Evolutionary conservation across 2,888 invertebrate genomes (phyloP).

Genomic region (Rhyacophila evoluta): DNA sequence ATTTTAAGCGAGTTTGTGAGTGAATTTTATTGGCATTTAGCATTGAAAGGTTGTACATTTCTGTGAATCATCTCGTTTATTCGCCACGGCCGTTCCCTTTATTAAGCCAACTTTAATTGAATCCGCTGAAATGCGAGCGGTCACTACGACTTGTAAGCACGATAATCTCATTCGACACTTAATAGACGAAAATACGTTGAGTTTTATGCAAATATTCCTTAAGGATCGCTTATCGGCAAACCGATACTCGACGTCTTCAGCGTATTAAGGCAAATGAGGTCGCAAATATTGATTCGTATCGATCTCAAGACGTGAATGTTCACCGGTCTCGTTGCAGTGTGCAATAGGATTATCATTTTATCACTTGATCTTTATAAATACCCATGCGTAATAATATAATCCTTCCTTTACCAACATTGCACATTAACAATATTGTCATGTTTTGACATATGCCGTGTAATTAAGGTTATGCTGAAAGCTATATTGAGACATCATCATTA

Average conservation of each 20-base stretch:
- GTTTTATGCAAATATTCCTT: slow-evolving; percentile 47
- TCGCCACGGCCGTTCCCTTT: neutral
- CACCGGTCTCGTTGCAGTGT: neutral
- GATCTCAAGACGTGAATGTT: neutral
- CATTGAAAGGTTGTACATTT: neutral
- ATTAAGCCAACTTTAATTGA: slow-evolving; percentile 41
- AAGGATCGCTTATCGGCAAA: neutral
- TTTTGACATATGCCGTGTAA: neutral
- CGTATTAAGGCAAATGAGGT: slow-evolving; percentile 27
- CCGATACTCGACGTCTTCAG: neutral
- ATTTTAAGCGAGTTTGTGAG: neutral
- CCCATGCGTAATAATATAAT: neutral
- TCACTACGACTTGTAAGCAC: slow-evolving; percentile 64
- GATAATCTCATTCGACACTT: slow-evolving; percentile 63
- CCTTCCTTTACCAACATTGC: neutral
- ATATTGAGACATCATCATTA: neutral
- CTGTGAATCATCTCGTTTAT: neutral
- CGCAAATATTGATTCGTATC: slow-evolving; percentile 41
- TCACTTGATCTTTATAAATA: neutral
- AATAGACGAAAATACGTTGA: slow-evolving; percentile 49
- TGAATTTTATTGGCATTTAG: neutral
- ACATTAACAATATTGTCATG: neutral
- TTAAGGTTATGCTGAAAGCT: neutral
- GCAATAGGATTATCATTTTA: neutral
- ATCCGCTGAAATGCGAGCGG: slow-evolving; percentile 42